These are phyloP conservation scores for Orientallactaga bullata DNA, from an alignment of 2,113 vertebrate species.

Conservation along the genomic window DNA sequence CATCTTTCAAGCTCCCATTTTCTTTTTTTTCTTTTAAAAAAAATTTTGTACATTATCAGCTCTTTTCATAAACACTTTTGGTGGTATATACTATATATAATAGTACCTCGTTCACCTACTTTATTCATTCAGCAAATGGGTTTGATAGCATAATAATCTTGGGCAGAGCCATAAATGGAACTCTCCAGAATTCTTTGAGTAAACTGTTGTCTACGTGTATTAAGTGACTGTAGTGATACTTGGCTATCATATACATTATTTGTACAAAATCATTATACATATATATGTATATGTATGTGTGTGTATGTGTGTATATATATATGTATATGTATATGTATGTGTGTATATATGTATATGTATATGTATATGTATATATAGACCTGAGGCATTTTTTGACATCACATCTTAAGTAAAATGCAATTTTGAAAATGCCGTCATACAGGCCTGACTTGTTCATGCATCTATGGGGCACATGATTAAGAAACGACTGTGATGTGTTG, in stretches of 20 bases:
- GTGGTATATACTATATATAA: not conserved
- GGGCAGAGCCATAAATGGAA: conserved; percentile 2
- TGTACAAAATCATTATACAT: not conserved
- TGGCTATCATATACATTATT: not conserved
- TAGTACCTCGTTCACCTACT: conserved; percentile 16
- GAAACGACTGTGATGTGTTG: conserved; percentile 20
- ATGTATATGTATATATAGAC: not conserved
- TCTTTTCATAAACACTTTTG: conserved; percentile 34
- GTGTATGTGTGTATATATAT: no score
- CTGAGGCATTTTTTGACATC: conserved; percentile 43
- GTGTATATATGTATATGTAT: no score
- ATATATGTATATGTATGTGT: no score
- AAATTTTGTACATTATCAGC: not conserved
- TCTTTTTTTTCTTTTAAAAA: no score
- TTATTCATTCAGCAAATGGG: conserved; percentile 20
- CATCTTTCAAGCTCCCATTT: no score
- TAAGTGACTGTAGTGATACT: not conserved
- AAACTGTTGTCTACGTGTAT: conserved; percentile 30
- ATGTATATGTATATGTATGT: no score
- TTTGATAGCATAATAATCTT: conserved; percentile 32
- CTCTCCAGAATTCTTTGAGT: conserved; percentile 42
- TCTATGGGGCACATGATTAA: not conserved
- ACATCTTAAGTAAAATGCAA: conserved; percentile 52
- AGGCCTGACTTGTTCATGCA: conserved; percentile 1
- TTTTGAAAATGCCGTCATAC: conserved; percentile 43